Base-by-base conservation (phyloP, 2,888 invertebrate species). In the Synanthedon myopaeformis region DNA sequence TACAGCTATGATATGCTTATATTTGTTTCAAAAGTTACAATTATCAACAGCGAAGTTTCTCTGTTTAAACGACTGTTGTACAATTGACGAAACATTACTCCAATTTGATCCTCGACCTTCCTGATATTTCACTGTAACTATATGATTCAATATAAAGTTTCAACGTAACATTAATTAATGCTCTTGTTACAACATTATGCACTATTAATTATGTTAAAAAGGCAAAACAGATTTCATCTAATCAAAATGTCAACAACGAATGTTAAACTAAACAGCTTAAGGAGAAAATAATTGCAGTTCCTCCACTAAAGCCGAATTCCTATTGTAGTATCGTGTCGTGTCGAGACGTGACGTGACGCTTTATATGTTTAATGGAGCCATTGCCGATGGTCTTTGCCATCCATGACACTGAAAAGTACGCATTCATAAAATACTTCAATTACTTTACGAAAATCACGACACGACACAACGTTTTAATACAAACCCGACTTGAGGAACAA, bases 1-100 rank as follows among this genome's bases (percentile, higher is more conserved):
- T 94, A 94, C 93, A 94, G 92, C 94, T 94, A 94, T 94, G 94
- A 94, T 94, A 94, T 94, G 94, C 94, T 94, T 93, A 92, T 90
- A 91, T 92, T 91, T 90, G 91, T 91, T 90, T 90, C 90, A 89
- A 91, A 79, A 78, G 87, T 88, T 88, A 87, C 83, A 88, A 88
- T 83, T 84, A 89, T 88, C 89, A 89, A 89, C 89, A 88, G 88
- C 84, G 83, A 85, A 84, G 84, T 79, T 64, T 74, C 70, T 81
- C 72, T 74, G 69, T 74, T 64, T 64, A 69, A 35, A 35, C 35
- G 69, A 75, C 79, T 81, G 79, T 76, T 81, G 75, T 68, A 76
- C 77, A 85, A 84, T 86, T 85, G 85, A 86, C 86, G 76, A 82
- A 81, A 79, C 71, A 70, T 79, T 79, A 73, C 73, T 81, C 74